These are phyloP conservation scores for Periophthalmus modestus DNA, from an alignment of 2,113 vertebrate species.

Conservation along the genomic window DNA sequence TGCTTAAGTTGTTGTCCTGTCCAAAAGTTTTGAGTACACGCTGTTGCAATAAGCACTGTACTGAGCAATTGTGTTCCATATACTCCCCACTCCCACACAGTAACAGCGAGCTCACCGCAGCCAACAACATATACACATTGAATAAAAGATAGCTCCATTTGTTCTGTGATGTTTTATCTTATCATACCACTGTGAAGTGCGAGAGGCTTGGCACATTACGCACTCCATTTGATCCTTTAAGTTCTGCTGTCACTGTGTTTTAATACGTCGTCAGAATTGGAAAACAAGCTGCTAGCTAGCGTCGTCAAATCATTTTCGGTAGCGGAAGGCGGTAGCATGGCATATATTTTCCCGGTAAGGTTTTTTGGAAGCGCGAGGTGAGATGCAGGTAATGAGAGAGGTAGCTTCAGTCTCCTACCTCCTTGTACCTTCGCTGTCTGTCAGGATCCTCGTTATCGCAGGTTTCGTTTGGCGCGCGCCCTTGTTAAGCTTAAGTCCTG, in stretches of 20 bases:
- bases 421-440: constrained; percentile 54
- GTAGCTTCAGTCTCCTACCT: constrained; percentile 37
- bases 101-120: constrained; percentile 21
- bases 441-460: constrained; percentile 67
- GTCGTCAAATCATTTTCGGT: constrained; percentile 32
- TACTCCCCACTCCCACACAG: constrained; percentile 28
- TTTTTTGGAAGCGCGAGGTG: constrained; percentile 34
- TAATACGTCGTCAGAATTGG: constrained; percentile 33
- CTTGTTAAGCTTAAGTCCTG: constrained; percentile 65
- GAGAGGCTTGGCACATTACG: constrained; percentile 1
- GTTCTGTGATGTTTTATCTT: not conserved
- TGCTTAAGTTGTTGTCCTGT: not conserved
- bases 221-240: constrained; percentile 28
- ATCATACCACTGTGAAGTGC: not conserved
- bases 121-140: constrained; percentile 20
- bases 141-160: constrained; percentile 5
- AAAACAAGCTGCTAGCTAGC: constrained; percentile 49
- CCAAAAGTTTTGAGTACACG: constrained; percentile 26
- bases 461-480: constrained; percentile 43
- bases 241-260: constrained; percentile 18
- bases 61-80: constrained; percentile 4
- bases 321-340: constrained; percentile 32
- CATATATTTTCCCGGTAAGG: constrained; percentile 18
- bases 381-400: constrained; percentile 62
- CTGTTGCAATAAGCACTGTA: not conserved